Base-by-base conservation (phyloP, 2,113 vertebrate genomes). In the Emydocephalus ijimae region DNA sequence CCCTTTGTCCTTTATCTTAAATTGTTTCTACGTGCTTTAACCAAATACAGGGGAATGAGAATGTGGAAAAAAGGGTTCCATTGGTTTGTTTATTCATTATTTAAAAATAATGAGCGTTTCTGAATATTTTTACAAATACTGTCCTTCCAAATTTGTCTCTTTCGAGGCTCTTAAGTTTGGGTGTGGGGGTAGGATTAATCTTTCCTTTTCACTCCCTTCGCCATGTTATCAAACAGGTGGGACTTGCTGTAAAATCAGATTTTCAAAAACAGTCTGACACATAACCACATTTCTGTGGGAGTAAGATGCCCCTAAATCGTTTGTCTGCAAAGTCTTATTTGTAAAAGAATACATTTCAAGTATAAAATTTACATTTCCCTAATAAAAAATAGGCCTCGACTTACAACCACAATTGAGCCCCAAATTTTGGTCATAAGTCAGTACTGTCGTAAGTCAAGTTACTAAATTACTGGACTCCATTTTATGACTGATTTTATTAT, bases 11-110 rank as follows among this genome's bases (percentile, higher is more conserved):
- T 91, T 94, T 94, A 48, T 39, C 81, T 88, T 92, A 93, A 92
- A 94, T 92, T 57, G 95, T 85, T 90, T 96, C 59, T 94, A 64
- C 69, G 90, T 91, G 92, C 88, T 89, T 92, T 91, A 89, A 24
- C 0, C 90, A 91, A 89, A 93, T 92, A 8, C 29, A 92, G 45
- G 92, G 90, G 94, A 96, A 92, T 95, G 23, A 94, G 94, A 96
- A 94, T 92, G 88, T 90, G 50, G 5, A 48, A 9, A 9, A 29
- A 56, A 52, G 10, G 12, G 18, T 43, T 24, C n/a, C 48, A 12
- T 43, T 54, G 34, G n/a, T 81, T 81, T 21, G 57, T 91, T 54
- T 61, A 4, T 90, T 50, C 21, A 57, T 1, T 24, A 23, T 52
- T 48, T n/a, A 18, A 89, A 91, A 26, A 87, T 5, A 43, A 91